These are phyloP conservation scores for Grammomys dolichurus DNA, from an alignment of 2,113 vertebrate species.

Conservation along the genomic window DNA sequence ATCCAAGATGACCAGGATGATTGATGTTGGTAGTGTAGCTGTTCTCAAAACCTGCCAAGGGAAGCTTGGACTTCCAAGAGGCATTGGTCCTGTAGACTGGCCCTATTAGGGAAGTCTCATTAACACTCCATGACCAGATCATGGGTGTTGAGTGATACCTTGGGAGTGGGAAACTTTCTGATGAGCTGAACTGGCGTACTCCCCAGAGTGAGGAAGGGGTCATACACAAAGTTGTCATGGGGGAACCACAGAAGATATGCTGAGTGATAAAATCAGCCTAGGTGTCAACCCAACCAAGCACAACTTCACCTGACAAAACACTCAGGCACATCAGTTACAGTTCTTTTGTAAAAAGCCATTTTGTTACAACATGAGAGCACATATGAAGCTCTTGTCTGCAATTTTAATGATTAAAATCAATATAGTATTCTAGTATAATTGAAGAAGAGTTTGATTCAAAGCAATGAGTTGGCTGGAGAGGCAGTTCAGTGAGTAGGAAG, in stretches of 20 bases:
- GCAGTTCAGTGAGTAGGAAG: background rate
- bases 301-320: background rate
- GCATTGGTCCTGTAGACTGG: background rate
- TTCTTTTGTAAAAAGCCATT: background rate
- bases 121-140: background rate
- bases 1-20: too few relatives aligned
- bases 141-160: background rate
- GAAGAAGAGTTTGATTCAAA: background rate
- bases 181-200: background rate
- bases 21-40: background rate
- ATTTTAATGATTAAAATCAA: conserved; percentile 7
- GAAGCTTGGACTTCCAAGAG: background rate
- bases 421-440: background rate
- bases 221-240: background rate
- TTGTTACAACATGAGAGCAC: background rate
- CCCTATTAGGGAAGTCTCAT: background rate
- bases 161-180: background rate
- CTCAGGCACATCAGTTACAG: too few relatives aligned
- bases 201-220: background rate
- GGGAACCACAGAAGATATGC: background rate
- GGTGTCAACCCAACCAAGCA: background rate
- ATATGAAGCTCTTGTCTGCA: background rate
- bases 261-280: background rate
- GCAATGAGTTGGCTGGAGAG: background rate
- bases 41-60: background rate